Evolutionary conservation across 2,797 vertebrate genomes (phyloP), one percentile per base, ranked within the genome.

Genomic region (Pampus argenteus): DNA sequence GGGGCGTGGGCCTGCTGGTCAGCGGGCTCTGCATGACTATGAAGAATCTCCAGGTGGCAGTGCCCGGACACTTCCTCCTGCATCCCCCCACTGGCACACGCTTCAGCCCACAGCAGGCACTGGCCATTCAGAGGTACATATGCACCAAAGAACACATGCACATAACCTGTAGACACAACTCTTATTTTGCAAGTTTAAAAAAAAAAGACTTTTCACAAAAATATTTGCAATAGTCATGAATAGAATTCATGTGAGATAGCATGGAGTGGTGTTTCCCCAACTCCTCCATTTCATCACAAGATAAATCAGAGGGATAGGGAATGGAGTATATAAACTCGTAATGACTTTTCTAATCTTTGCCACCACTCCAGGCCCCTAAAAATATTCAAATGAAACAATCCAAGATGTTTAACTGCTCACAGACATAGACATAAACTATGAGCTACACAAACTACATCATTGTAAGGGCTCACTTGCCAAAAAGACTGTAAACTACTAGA

Each of bases 31-130:
- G 88, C 75, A 79, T 93, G 71, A 84, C 89, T 56, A 94, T 93
- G 92, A 94, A 89, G 84, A 93, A 92, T 17, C 90, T 91, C 70
- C 92, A 94, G 70, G 91, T 89, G 78, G 81, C 91, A 0, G 91
- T 95, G 58, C 92, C 94, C 0, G 94, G 95, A 59, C 94, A 95
- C 85, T 94, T 93, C 44, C 86, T 95, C 11, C 85, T 95, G 68
- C 94, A 95, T 79, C 93, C 94, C 0, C 94, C 94, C 63, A 95
- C 94, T 0, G 94, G 95, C 9, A 95, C 93, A 0, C 90, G 92
- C 60, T 95, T 94, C 91, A 94, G 90, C 79, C 92, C 90, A 0
- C 92, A 93, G 77, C 95, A 95, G 82, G 92, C 93, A 40, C 81
- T 93, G 56, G 91, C 93, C 17, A 92, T 95, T 66, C 95, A 95